These are phyloP conservation scores for Aphrocallistes beatrix DNA, from an alignment of 37 sponge, comb jelly and placozoan species.

Conservation along the genomic window DNA sequence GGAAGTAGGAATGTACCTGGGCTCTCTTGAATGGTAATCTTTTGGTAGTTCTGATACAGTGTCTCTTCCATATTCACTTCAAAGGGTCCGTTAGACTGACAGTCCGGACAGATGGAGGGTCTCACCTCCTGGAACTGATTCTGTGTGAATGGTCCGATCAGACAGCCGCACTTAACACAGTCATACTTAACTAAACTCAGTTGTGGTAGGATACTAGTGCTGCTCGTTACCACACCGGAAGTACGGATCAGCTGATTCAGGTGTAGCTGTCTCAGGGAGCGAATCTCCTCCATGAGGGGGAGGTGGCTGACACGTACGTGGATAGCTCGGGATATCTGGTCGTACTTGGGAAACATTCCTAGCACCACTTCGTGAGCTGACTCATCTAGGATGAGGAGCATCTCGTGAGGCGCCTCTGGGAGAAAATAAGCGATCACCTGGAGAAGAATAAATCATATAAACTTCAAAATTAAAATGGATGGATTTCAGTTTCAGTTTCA, in stretches of 20 bases:
- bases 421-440: constrained; percentile 92
- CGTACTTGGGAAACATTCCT: constrained; percentile 80
- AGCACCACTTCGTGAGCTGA: constrained; percentile 95
- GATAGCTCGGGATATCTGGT: constrained; percentile 71
- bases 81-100: constrained; percentile 95
- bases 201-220: constrained; percentile 94
- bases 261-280: constrained; percentile 93
- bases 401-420: constrained; percentile 97
- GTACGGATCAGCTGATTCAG: constrained; percentile 93
- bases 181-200: constrained; percentile 92
- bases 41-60: constrained; percentile 94
- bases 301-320: constrained; percentile 84
- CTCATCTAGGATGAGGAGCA: constrained; percentile 95
- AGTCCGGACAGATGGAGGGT: constrained; percentile 95
- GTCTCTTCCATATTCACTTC: constrained; percentile 99
- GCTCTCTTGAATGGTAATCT: constrained; percentile 95
- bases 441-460: neutral
- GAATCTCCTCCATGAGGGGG: constrained; percentile 93
- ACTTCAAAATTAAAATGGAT: too few relatives aligned
- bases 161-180: constrained; percentile 82
- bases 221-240: constrained; percentile 78
- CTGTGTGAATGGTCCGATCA: constrained; percentile 90
- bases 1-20: constrained; percentile 65
- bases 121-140: constrained; percentile 80
- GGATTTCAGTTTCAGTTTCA: too few relatives aligned